phyloP scores from a whole-genome alignment of 2,113 vertebrate genomes.

The Dasypus novemcinctus region DNA sequence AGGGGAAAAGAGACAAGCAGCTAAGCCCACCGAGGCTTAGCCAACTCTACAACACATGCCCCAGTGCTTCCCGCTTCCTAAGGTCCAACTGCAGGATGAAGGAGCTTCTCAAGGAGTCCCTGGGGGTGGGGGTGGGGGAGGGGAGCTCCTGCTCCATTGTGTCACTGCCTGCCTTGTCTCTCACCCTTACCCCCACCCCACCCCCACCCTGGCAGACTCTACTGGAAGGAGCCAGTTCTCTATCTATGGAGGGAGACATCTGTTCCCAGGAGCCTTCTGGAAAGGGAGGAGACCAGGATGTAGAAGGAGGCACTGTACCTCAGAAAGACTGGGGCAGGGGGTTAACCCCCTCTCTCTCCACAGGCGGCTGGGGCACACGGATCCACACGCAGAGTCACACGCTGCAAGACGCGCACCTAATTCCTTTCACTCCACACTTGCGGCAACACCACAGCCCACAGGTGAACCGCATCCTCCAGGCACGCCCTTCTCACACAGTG shows the following conservation, averaged over 20 bases:
- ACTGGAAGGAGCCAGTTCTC: conserved; percentile 59
- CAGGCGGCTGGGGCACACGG: neutral
- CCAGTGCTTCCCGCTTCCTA: neutral
- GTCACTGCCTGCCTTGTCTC: neutral
- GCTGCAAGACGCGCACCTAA: neutral
- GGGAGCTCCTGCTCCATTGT: neutral
- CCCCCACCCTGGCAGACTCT: conserved; percentile 31
- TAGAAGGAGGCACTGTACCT: conserved; percentile 18
- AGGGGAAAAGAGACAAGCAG: neutral
- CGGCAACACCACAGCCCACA: neutral
- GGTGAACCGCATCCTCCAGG: neutral
- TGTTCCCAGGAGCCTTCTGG: conserved; percentile 23
- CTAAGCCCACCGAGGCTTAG: neutral
- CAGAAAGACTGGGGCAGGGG: neutral
- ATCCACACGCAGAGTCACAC: neutral
- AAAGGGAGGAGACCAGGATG: conserved; percentile 37
- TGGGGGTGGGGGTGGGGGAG: neutral
- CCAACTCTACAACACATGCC: too few relatives aligned
- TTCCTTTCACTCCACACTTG: neutral
- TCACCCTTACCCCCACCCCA: conserved; percentile 27
- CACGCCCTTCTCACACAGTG: neutral
- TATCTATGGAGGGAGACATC: conserved; percentile 42
- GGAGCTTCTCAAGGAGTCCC: neutral
- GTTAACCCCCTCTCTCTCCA: neutral
- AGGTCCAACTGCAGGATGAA: neutral